Evolutionary conservation across 92 coral and sea anemone species (phyloP), one percentile per base, ranked within the genome.

Genomic region (Muricea muricata): DNA sequence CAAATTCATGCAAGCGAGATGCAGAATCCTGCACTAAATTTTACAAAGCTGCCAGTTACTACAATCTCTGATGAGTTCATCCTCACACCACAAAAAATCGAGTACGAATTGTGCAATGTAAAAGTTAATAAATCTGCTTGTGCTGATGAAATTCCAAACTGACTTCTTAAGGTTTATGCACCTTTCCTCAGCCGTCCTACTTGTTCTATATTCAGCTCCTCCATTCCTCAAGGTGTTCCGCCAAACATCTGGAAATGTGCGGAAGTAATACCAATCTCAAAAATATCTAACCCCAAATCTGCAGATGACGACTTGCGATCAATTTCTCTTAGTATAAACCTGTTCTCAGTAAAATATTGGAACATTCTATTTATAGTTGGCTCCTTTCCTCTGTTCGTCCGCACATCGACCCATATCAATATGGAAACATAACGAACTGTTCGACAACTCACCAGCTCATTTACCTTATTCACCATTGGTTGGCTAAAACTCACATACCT

Each of bases 81-180:
- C 55, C 78, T 78, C 11, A 20, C 79, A 33, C 35, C 67, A 32
- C 65, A 67, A 42, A 66, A 67, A 48, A 80, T 86, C 34, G 86
- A 86, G 40, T 20, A 29, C 30, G 78, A 65, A 11, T 20, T 85
- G 47, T 55, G 34, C 50, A 37, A 40, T 74, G 37, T 85, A 10
- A 41, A 52, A 56, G 63, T 37, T 23, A 67, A 66, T 33, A 84
- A 84, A 66, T 77, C 88, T 7, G 58, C 26, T 31, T 75, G 85
- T 56, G 84, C 87, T 0, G 87, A 74, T 32, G 84, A 73, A 37
- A 87, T 82, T 39, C 91, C 88, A 1, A 87, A 88, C 75, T 88
- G 88, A 80, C 29, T 83, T 13, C 41, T 87, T 20, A 83, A 82
- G 78, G 41, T 42, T 25, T 82, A 20, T 39, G 84, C 88, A 14